A percentile compares a stretch with the other conserved stretches of the same genome.
These are phyloP conservation scores for Phycodurus eques DNA, from an alignment of 2,113 vertebrate genomes.

Conservation along the genomic window DNA sequence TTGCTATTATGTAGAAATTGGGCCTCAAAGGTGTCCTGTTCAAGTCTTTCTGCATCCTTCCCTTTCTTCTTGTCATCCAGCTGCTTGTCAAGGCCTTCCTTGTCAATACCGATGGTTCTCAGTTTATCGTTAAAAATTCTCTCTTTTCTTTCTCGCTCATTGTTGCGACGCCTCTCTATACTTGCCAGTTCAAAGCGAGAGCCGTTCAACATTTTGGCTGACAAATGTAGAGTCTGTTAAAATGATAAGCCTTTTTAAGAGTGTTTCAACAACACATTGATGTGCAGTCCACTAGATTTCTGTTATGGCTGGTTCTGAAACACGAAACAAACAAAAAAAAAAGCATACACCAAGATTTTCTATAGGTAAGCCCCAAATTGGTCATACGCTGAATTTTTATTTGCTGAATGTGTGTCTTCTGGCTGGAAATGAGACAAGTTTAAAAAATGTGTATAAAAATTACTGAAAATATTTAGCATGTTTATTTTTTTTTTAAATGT, in stretches of 20 bases:
- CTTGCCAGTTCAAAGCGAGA: constrained; percentile 23
- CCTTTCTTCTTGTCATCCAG: constrained; percentile 73
- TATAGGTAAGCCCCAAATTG: background rate
- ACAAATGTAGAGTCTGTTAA: background rate
- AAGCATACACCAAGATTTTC: background rate
- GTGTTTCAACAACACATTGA: background rate
- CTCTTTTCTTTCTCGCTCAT: constrained; percentile 46
- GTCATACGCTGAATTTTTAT: background rate
- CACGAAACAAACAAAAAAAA: background rate
- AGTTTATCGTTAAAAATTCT: constrained; percentile 62
- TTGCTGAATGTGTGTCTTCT: background rate
- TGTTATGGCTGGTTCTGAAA: background rate
- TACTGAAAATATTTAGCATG: too few species aligned
- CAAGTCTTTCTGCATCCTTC: constrained; percentile 51
- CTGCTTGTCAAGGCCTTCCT: constrained; percentile 76
- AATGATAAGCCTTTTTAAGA: background rate
- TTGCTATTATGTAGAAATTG: constrained; percentile 68
- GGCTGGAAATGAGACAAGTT: too few species aligned
- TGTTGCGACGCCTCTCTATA: constrained; percentile 38
- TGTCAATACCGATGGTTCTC: constrained; percentile 74
- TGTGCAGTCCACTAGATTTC: background rate
- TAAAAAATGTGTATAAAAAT: too few species aligned
- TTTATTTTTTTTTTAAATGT: too few species aligned
- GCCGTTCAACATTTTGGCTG: constrained; percentile 16
- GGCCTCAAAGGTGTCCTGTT: constrained; percentile 33